Base-by-base conservation (phyloP, 2,888 invertebrate species). In the Cryptocephalus moraei region DNA sequence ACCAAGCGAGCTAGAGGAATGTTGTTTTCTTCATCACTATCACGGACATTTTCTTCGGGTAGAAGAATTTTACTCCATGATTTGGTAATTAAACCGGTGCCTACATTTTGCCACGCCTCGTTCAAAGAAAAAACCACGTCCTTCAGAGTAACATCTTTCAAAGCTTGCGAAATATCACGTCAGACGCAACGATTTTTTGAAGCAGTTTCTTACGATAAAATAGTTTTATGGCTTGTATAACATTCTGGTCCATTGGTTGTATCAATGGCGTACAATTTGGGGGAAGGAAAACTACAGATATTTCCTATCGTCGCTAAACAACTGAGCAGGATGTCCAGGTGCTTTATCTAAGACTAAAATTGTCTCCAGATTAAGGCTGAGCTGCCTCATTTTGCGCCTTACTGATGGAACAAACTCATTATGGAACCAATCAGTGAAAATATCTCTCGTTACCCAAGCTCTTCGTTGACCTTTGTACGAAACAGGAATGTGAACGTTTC, bases 241-340 rank as follows among this genome's bases (percentile, higher is more conserved):
- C 36, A 36, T 36, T 2, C 6, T 36, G 6, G 6, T 36, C 36
- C 36, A 36, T 36, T 6, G 36, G 36, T 12, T 2, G 36, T 4
- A 36, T 4, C 12, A 36, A 48, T 47, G 46, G 42, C 51, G 34
- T 46, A 46, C 36, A 36, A 12, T 36, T 36, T 36, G 36, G 36
- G 2, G 36, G 36, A n/a, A n/a, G n/a, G n/a, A n/a, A n/a, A n/a
- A n/a, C n/a, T n/a, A n/a, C n/a, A n/a, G n/a, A n/a, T 36, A n/a
- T 36, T 36, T n/a, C 6, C 6, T 6, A 4, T 36, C 12, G 11
- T n/a, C n/a, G n/a, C n/a, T n/a, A n/a, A n/a, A n/a, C n/a, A n/a
- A n/a, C n/a, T n/a, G n/a, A n/a, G n/a, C n/a, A n/a, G n/a, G 36
- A 36, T 36, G 36, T 2, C 6, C 6, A 11, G 36, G 36, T 11